These are phyloP conservation scores for Rhodeus uyekii DNA, from an alignment of 2,797 vertebrate genomes.

Conservation along the genomic window DNA sequence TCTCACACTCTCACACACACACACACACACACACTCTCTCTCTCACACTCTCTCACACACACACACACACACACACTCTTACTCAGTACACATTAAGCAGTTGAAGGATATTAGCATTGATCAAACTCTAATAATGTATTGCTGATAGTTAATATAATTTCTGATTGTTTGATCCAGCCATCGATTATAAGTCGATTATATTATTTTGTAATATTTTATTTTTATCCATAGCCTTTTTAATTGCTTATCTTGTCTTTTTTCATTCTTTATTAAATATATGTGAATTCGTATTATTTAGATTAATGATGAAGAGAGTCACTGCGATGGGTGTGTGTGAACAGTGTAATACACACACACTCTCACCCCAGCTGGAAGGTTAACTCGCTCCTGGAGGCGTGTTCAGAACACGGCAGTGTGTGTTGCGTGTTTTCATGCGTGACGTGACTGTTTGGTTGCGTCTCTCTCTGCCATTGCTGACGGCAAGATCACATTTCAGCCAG, in stretches of 20 bases:
- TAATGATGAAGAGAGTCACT: background rate
- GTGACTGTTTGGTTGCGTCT: background rate
- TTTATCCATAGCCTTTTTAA: too few species aligned
- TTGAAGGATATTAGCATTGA: too few species aligned
- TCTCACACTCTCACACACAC: too few species aligned
- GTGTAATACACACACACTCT: slow-evolving; percentile 9
- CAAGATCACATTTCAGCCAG: slow-evolving; percentile 38
- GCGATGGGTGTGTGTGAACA: background rate
- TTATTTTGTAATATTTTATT: too few species aligned
- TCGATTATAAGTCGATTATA: too few species aligned
- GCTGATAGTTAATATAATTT: too few species aligned
- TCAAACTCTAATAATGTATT: too few species aligned
- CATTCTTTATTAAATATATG: background rate
- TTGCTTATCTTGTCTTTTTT: background rate
- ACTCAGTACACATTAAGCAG: too few species aligned
- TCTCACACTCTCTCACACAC: too few species aligned
- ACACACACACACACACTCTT: too few species aligned
- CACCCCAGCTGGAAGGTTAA: slow-evolving; percentile 20
- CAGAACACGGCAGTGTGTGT: slow-evolving; percentile 9
- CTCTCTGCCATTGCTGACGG: slow-evolving; percentile 22
- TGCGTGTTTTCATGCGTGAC: slow-evolving; percentile 20
- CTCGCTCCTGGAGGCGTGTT: slow-evolving; percentile 2
- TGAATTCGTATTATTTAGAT: background rate
- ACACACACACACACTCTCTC: too few species aligned
- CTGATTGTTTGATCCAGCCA: too few species aligned